Evolutionary conservation across 2,797 vertebrate species (phyloP).

Genomic region (Natrix natrix): DNA sequence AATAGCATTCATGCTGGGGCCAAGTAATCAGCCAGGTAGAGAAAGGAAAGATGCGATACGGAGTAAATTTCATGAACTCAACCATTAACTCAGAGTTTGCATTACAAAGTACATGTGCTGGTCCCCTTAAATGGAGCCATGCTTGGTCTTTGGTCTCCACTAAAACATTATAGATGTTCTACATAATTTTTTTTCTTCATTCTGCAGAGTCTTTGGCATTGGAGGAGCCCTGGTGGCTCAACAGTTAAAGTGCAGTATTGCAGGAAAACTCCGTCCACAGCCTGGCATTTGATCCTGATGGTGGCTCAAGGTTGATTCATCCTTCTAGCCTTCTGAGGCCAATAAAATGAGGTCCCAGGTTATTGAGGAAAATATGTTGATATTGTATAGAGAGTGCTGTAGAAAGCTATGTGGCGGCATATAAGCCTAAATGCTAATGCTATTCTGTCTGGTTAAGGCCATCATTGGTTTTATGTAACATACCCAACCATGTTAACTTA

Average conservation of each 20-base stretch:
- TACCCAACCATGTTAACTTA: background rate
- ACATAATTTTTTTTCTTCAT: background rate
- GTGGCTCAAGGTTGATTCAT: too few relatives aligned
- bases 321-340: too few relatives aligned
- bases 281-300: too few relatives aligned
- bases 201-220: background rate
- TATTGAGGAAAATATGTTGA: too few relatives aligned
- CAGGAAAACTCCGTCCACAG: too few relatives aligned
- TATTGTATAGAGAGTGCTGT: too few relatives aligned
- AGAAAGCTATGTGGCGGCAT: background rate
- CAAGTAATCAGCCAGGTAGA: background rate
- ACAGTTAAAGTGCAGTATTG: too few relatives aligned
- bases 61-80: too few relatives aligned
- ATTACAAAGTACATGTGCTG: background rate
- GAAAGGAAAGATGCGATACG: too few relatives aligned
- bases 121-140: background rate
- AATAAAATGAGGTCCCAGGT: too few relatives aligned
- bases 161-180: background rate
- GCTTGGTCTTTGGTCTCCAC: background rate
- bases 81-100: background rate
- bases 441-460: background rate
- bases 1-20: slow-evolving; percentile 53
- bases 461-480: background rate
- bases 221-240: too few relatives aligned
- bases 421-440: background rate